Conservation (phyloP, 2,888 invertebrate species). For the Drosophila melanosoma region DNA sequence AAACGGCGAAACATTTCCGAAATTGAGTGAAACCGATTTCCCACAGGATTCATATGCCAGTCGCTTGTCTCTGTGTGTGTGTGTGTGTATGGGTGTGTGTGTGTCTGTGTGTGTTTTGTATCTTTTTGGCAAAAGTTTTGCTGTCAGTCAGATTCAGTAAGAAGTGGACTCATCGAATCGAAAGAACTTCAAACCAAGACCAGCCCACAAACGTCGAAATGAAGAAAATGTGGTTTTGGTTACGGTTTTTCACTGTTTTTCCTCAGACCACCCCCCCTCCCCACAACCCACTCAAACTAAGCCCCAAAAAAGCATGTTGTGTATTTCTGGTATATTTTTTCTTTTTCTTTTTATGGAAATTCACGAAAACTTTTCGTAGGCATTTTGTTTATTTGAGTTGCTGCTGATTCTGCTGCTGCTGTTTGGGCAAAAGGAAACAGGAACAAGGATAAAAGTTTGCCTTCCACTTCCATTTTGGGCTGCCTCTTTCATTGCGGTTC, state of each 20-base stretch:
- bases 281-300: constrained; percentile 2
- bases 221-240: constrained; percentile 82
- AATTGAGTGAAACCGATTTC: constrained; percentile 81
- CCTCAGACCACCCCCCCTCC: constrained; percentile 7
- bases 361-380: constrained; percentile 73
- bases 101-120: constrained; percentile 17
- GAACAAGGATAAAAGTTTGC: constrained; percentile 61
- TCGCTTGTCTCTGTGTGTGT: constrained; percentile 14
- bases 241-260: constrained; percentile 81
- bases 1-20: constrained; percentile 66
- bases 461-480: constrained; percentile 49
- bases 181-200: constrained; percentile 44
- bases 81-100: constrained; percentile 19
- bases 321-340: constrained; percentile 17
- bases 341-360: constrained; percentile 69
- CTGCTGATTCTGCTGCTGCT: constrained; percentile 24
- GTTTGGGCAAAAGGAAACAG: constrained; percentile 17
- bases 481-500: constrained; percentile 49
- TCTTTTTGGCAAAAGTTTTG: constrained; percentile 47
- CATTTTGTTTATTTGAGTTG: constrained; percentile 73
- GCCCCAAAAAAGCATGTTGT: constrained; percentile 56
- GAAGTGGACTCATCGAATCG: constrained; percentile 41
- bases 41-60: constrained; percentile 65
- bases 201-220: constrained; percentile 72
- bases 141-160: constrained; percentile 48